These are phyloP conservation scores for Cheirogaleus medius DNA, from an alignment of 2,113 vertebrate species.

Conservation along the genomic window DNA sequence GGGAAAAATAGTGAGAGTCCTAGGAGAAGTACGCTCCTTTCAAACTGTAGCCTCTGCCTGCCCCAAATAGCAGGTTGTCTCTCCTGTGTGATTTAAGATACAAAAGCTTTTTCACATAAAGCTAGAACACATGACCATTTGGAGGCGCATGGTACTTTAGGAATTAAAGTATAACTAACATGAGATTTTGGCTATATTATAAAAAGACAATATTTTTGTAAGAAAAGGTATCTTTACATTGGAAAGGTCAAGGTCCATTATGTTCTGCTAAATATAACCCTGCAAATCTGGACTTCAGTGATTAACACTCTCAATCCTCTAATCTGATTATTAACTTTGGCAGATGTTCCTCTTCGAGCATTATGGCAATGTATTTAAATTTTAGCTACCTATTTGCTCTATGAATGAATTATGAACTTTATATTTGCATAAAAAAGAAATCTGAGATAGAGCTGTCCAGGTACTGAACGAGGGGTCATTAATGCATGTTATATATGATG, in stretches of 20 bases:
- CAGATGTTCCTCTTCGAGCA: constrained; percentile 28
- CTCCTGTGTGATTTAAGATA: neutral
- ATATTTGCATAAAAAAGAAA: neutral
- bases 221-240: constrained; percentile 4
- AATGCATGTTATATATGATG: neutral
- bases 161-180: neutral
- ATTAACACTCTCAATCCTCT: constrained; percentile 56
- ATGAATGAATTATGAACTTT: constrained; percentile 12
- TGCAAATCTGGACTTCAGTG: constrained; percentile 50
- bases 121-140: neutral
- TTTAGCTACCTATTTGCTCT: constrained; percentile 17
- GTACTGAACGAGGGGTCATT: neutral
- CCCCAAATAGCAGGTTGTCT: neutral
- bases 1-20: neutral
- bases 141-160: neutral
- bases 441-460: neutral
- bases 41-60: neutral
- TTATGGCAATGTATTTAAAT: constrained; percentile 15
- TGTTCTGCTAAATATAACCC: constrained; percentile 59
- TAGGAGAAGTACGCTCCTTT: neutral
- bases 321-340: constrained; percentile 53
- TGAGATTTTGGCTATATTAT: neutral
- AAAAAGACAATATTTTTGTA: constrained; percentile 18
- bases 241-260: constrained; percentile 51
- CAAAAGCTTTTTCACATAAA: constrained; percentile 15